Base-by-base conservation (phyloP, 2,113 vertebrate genomes). In the Calonectris borealis region DNA sequence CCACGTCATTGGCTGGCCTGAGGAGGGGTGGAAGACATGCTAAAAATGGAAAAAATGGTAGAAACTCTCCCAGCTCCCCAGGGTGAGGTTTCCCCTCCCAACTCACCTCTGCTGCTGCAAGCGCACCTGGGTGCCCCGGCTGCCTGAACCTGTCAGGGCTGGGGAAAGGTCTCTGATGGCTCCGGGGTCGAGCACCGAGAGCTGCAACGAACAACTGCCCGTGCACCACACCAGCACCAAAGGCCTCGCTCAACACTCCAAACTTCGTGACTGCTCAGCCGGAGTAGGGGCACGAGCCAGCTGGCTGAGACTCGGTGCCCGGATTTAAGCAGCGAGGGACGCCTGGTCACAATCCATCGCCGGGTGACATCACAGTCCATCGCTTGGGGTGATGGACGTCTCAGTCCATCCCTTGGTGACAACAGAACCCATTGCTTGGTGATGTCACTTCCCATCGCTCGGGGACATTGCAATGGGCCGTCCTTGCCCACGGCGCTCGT, bases 81-180 rank as follows among this genome's bases (percentile, higher is more conserved):
- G 24, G 40, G 40, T 26, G 40, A 58, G 26, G 36, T 24, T 40
- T 40, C n/a, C 44, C 44, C 44, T 46, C 17, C 12, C 54, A 69
- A 16, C 52, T 77, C 25, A 77, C 27, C 24, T 86, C 27, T 57
- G 25, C n/a, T 72, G 7, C 52, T 51, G 4, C 2, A 2, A 66
- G 24, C 5, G 2, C 9, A 2, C 10, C 27, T 20, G 46, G 8
- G 8, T 55, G 20, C 15, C 31, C 10, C 0, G 0, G 14, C 13
- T 55, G 46, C 75, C 61, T 65, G 31, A n/a, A 55, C 2, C 10
- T 15, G 20, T 9, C 12, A 54, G 8, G 8, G 11, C 24, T 1
- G 1, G 11, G 14, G 16, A 19, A 49, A n/a, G 38, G 34, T 22
- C 14, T 34, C 6, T 2, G 4, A 4, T 4, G 13, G 6, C 4